phyloP scores from a whole-genome alignment of 2,113 vertebrate genomes.

The Lichenostomus cassidix region DNA sequence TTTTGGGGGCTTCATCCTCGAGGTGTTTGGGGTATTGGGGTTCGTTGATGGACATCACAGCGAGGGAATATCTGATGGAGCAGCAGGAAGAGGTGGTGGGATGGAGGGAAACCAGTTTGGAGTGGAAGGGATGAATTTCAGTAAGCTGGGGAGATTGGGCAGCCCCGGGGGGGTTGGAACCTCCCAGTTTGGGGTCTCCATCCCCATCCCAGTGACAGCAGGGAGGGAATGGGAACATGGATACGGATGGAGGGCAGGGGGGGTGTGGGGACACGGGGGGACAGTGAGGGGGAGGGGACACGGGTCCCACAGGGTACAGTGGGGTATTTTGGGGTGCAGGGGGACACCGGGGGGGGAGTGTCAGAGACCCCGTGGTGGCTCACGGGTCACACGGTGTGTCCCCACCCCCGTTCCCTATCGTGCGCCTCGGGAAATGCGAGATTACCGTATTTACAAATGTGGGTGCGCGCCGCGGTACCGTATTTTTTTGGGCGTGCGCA shows the following conservation, averaged over 20 bases:
- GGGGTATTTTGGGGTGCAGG: background rate
- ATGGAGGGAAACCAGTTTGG: background rate
- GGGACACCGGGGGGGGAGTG: too few relatives aligned
- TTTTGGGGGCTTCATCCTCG: background rate
- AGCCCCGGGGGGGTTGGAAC: background rate
- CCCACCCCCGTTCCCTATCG: background rate
- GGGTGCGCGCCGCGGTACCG: rapidly evolving
- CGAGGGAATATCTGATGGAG: background rate
- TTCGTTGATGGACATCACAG: rapidly evolving
- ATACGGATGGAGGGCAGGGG: background rate
- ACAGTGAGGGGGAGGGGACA: background rate
- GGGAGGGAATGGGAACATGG: background rate
- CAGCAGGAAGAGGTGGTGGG: background rate
- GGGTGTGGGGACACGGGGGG: background rate
- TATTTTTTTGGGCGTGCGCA: background rate
- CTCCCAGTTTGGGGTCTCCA: background rate
- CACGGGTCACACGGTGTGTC: background rate
- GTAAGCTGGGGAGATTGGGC: rapidly evolving
- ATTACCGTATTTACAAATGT: background rate
- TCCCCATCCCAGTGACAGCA: background rate
- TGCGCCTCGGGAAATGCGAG: background rate
- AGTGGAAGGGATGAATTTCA: background rate
- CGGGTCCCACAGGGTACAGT: background rate
- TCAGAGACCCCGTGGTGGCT: background rate
- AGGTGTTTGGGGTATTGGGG: background rate